These are phyloP conservation scores for Pollenia labialis DNA, from an alignment of 2,888 invertebrate genomes.

Conservation along the genomic window DNA sequence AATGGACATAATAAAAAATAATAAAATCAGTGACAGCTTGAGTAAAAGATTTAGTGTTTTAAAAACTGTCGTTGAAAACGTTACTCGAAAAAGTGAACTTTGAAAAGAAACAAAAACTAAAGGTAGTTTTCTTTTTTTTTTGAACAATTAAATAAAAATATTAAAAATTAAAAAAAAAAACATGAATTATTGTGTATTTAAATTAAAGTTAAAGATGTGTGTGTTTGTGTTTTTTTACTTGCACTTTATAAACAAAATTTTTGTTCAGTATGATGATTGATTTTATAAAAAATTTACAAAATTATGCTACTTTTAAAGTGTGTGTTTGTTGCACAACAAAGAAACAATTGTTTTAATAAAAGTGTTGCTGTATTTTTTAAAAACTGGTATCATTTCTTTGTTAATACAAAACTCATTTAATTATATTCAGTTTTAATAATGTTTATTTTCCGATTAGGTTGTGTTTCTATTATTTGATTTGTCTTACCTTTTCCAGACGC, in stretches of 20 bases:
- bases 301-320: conserved; percentile 9
- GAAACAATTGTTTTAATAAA: neutral
- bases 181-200: conserved; percentile 11
- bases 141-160: neutral
- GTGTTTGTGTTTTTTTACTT: conserved; percentile 2
- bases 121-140: conserved; percentile 41
- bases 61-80: conserved; percentile 67
- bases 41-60: conserved; percentile 71
- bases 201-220: conserved; percentile 41
- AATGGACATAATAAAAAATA: conserved; percentile 43
- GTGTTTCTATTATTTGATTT: conserved; percentile 26
- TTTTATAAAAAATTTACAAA: conserved; percentile 8
- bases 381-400: conserved; percentile 56
- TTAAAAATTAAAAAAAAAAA: neutral
- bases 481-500: neutral
- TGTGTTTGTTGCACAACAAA: neutral
- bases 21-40: conserved; percentile 72
- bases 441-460: conserved; percentile 36
- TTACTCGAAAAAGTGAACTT: conserved; percentile 47
- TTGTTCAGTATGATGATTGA: conserved; percentile 29
- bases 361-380: conserved; percentile 35
- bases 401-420: conserved; percentile 7
- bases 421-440: conserved; percentile 19
- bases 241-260: conserved; percentile 1
- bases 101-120: conserved; percentile 29